Conservation (phyloP, 2,888 invertebrate genomes). For the Rhopalosiphum nymphaeae region DNA sequence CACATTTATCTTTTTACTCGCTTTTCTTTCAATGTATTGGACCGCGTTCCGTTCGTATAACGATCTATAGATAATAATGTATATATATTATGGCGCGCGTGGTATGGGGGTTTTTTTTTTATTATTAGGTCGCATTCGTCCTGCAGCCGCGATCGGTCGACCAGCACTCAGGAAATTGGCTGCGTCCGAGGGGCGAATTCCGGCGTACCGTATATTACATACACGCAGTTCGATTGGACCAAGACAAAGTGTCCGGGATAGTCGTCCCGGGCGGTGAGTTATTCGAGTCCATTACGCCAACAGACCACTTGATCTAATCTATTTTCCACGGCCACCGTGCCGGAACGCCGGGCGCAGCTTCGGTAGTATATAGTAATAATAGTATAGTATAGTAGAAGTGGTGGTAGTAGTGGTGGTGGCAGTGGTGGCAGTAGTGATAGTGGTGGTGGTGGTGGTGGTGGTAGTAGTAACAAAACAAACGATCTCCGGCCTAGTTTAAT, state of each 20-base stretch:
- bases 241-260: slow-evolving; percentile 61
- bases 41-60: background rate
- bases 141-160: slow-evolving; percentile 31
- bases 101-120: background rate
- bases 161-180: slow-evolving; percentile 64
- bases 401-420: background rate
- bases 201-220: slow-evolving; percentile 22
- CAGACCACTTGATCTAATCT: slow-evolving; percentile 65
- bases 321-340: slow-evolving; percentile 64
- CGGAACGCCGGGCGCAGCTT: slow-evolving; percentile 53
- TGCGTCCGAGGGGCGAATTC: slow-evolving; percentile 62
- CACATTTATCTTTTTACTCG: background rate
- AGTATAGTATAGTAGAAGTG: background rate
- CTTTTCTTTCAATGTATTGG: background rate
- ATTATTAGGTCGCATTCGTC: background rate
- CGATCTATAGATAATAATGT: background rate
- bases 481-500: slow-evolving; percentile 63
- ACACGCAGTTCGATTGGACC: slow-evolving; percentile 53
- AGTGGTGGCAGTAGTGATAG: background rate
- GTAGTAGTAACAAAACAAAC: slow-evolving; percentile 58
- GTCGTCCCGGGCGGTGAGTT: slow-evolving; percentile 50
- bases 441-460: background rate
- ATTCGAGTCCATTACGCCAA: slow-evolving; percentile 63
- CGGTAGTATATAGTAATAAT: background rate
- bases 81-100: background rate